These are phyloP conservation scores for Aselliscus stoliczkanus DNA, from an alignment of 2,797 vertebrate genomes.

Conservation along the genomic window DNA sequence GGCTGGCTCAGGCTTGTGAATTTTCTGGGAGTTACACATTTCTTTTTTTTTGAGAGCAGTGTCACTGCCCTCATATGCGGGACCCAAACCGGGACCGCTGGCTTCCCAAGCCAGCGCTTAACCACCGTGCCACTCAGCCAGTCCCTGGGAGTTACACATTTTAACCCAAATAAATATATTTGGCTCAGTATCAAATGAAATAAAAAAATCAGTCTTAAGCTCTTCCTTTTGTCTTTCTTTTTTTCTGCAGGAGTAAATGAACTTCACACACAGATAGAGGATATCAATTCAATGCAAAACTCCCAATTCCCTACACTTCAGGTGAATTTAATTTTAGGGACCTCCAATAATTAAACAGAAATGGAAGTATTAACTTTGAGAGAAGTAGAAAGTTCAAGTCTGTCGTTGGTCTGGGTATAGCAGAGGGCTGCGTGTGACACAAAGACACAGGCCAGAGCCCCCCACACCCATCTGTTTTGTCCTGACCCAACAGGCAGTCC, in stretches of 20 bases:
- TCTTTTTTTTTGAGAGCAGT: too few species aligned
- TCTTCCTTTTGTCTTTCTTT: not conserved
- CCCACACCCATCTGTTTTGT: not conserved
- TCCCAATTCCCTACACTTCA: not conserved
- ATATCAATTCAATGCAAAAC: not conserved
- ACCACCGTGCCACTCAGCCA: too few species aligned
- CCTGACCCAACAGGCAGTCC: not conserved
- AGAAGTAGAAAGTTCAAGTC: not conserved
- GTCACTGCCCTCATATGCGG: too few species aligned
- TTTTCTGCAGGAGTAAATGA: not conserved
- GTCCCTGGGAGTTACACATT: slow-evolving; percentile 79
- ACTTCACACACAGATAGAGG: not conserved
- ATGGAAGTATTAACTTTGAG: not conserved
- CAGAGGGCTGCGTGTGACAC: not conserved
- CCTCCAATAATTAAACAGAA: not conserved
- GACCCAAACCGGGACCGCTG: too few species aligned
- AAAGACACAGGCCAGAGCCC: not conserved
- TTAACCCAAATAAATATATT: slow-evolving; percentile 78
- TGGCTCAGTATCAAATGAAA: slow-evolving; percentile 75
- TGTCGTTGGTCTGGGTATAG: not conserved
- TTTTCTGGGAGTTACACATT: slow-evolving; percentile 79
- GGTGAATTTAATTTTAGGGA: not conserved
- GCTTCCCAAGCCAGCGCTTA: too few species aligned
- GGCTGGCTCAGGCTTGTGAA: slow-evolving; percentile 73
- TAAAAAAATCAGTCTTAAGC: slow-evolving; percentile 72